Evolutionary conservation across 2,797 vertebrate genomes (phyloP).

Genomic region (Anisognathus igniventris): DNA sequence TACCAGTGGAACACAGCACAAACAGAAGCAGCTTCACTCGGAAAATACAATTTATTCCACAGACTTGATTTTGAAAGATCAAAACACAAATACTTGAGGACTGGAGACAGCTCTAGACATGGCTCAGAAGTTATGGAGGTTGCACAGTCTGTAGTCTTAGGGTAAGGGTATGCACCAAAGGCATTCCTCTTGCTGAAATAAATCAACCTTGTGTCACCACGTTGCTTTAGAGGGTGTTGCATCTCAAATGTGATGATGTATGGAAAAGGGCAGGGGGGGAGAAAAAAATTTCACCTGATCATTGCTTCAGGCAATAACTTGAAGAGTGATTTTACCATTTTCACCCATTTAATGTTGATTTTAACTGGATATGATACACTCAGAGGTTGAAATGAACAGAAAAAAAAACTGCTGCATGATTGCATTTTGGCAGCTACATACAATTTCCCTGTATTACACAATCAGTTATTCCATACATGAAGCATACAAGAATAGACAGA

Average conservation of each 20-base stretch:
- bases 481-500: not conserved
- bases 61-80: not conserved
- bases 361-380: not conserved
- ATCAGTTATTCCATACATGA: slow-evolving; percentile 15
- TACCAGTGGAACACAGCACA: slow-evolving; percentile 16
- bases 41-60: slow-evolving; percentile 41
- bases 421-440: not conserved
- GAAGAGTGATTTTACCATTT: not conserved
- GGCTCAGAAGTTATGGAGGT: not conserved
- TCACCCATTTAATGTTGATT: not conserved
- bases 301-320: not conserved
- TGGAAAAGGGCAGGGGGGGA: fast-evolving
- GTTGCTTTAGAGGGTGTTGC: not conserved
- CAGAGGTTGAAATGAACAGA: not conserved
- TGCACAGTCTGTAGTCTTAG: not conserved
- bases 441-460: slow-evolving; percentile 22
- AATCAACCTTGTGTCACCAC: not conserved
- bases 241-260: not conserved
- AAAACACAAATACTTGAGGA: not conserved
- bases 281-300: not conserved
- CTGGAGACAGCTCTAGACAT: not conserved
- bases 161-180: not conserved
- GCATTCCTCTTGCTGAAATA: not conserved
- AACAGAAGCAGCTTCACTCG: slow-evolving; percentile 28
- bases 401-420: not conserved